Percentiles rank a stretch among this genome's conserved stretches.
Conservation (phyloP, 2,113 vertebrate genomes). For the Axis porcinus region DNA sequence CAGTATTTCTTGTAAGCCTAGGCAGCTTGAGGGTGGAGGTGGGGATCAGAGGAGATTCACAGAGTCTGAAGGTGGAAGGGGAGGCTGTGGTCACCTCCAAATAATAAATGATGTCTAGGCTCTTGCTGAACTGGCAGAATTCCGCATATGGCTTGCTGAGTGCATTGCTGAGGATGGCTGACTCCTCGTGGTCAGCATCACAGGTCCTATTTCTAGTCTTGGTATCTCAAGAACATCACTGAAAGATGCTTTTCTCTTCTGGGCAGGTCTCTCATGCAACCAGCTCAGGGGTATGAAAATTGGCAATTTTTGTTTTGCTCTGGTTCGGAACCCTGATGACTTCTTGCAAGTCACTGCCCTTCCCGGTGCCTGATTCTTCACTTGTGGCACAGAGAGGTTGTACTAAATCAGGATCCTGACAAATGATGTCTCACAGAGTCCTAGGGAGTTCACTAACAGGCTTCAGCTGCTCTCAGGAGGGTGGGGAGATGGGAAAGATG, state of each 20-base stretch:
- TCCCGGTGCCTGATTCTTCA: not conserved
- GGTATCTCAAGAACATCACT: not conserved
- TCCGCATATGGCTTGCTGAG: not conserved
- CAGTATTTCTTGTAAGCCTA: conserved; percentile 40
- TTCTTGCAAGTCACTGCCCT: too few relatives aligned
- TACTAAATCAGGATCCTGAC: not conserved
- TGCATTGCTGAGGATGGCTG: not conserved
- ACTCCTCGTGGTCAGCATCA: not conserved
- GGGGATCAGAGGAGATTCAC: conserved; percentile 35
- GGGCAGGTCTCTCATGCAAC: not conserved
- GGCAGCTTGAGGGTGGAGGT: conserved; percentile 17
- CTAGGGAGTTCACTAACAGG: not conserved
- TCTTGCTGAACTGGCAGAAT: conserved; percentile 42
- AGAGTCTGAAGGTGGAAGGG: conserved; percentile 38
- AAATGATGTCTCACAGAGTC: not conserved
- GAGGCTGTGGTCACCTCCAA: conserved; percentile 39
- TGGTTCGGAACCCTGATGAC: not conserved
- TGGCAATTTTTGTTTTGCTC: not conserved
- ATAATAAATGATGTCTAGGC: conserved; percentile 31
- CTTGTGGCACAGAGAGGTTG: not conserved
- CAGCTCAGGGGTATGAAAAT: not conserved
- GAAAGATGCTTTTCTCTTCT: not conserved
- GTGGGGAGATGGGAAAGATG: not conserved
- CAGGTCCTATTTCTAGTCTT: not conserved
- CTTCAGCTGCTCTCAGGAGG: not conserved